Conservation (phyloP, 2,888 invertebrate species). For the Trissoscelio sp. region DNA sequence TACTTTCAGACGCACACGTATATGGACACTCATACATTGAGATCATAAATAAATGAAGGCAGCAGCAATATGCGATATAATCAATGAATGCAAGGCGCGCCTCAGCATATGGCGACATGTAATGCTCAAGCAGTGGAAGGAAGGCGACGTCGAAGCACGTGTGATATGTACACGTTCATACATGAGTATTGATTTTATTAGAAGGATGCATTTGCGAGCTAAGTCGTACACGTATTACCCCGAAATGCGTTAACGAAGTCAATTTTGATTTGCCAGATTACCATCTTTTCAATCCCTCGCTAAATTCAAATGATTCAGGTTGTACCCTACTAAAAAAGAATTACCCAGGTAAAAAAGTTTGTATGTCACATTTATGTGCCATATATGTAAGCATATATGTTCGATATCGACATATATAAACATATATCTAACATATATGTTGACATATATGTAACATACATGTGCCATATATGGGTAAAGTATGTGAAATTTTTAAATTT, state of each 20-base stretch:
- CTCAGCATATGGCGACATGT: slow-evolving; percentile 29
- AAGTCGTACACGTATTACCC: not conserved
- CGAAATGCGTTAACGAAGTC: not conserved
- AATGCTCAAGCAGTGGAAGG: slow-evolving; percentile 33
- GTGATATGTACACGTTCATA: slow-evolving; percentile 6
- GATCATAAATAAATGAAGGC: slow-evolving; percentile 19
- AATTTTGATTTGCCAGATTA: not conserved
- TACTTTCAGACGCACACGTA: not conserved
- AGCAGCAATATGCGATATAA: slow-evolving; percentile 37
- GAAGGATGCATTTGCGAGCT: slow-evolving; percentile 11
- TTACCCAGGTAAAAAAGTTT: too few species aligned
- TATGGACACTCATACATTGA: slow-evolving; percentile 14
- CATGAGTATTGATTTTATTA: slow-evolving; percentile 24
- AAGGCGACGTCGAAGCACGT: slow-evolving; percentile 22
- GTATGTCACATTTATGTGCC: too few species aligned
- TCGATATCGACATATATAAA: too few species aligned
- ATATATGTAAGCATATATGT: too few species aligned
- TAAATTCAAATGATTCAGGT: too few species aligned
- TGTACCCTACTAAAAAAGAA: not conserved
- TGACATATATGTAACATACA: too few species aligned
- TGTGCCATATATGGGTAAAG: too few species aligned
- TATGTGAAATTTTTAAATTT: too few species aligned
- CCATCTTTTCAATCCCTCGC: slow-evolving; percentile 3
- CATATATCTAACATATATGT: too few species aligned
- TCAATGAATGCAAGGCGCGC: slow-evolving; percentile 48